Base-by-base conservation (phyloP, 1,140 invertebrate genomes). In the Hyposmocoma kahamanoa region DNA sequence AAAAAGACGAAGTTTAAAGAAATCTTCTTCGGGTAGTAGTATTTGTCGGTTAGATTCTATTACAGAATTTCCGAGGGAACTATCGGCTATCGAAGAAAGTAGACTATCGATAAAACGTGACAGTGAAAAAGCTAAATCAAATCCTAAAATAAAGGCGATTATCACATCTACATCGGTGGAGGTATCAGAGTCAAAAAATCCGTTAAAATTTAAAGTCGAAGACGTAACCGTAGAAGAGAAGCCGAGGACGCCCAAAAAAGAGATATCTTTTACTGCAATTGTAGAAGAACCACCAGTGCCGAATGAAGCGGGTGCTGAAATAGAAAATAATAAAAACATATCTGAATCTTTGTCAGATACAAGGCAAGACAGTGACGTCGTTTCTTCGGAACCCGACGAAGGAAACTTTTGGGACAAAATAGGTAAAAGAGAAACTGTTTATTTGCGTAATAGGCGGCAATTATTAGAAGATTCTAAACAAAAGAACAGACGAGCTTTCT, bases 371-470 rank as follows among this genome's bases (percentile, higher is more conserved):
- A 48, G 48, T 22, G 47, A 62, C 42, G 41, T 38, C 39, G 42
- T 42, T 19, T 81, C 76, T 6, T 75, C 73, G 38, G 79, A 78
- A 53, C 70, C 72, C 10, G 78, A 85, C 1, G 69, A 73, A 54
- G 81, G 75, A 20, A 86, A 88, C 54, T 88, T 89, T 77, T 89
- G 87, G 88, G 75, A 78, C 49, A 84, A 76, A 72, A 87, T 88
- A 57, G 87, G 86, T 34, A 86, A 88, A 67, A 67, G 87, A 53
- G 88, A 88, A 78, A 88, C 87, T 46, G 67, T 88, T 50, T 87
- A 88, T 72, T 77, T 86, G 64, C 67, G 80, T 42, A 74, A 82
- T 47, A 78, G 84, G 49, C 84, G 79, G 60, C 67, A 87, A 77
- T 69, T 78, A 42, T 50, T 87, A 43, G 57, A 76, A 47, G 76